Evolutionary conservation across 2,113 vertebrate genomes (phyloP).

Genomic region (Callorhinus ursinus): DNA sequence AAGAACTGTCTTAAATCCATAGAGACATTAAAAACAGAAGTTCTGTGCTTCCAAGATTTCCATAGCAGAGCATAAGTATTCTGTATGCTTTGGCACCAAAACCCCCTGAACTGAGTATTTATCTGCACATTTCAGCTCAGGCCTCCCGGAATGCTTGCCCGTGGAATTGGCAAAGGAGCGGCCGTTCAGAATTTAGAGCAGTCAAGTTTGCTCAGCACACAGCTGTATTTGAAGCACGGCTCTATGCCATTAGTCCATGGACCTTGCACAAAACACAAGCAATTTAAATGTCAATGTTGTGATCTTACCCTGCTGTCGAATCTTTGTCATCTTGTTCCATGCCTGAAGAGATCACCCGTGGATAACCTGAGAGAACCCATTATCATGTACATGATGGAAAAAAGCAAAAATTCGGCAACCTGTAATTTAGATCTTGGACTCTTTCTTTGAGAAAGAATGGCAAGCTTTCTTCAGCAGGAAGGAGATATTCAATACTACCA

Average conservation of each 20-base stretch:
- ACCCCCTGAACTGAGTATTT: conserved; percentile 53
- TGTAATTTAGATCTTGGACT: neutral
- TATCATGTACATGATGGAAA: neutral
- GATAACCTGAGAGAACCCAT: neutral
- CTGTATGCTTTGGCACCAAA: conserved; percentile 69
- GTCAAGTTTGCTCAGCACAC: neutral
- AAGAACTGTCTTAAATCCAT: conserved; percentile 61
- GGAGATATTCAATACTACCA: neutral
- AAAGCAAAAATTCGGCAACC: neutral
- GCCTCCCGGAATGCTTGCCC: conserved; percentile 54
- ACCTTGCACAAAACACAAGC: neutral
- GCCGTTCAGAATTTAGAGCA: neutral
- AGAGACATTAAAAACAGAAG: conserved; percentile 62
- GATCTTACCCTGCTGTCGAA: neutral
- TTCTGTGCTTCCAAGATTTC: conserved; percentile 55
- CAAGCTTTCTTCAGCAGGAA: neutral
- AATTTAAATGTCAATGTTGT: neutral
- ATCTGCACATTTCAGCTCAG: conserved; percentile 59
- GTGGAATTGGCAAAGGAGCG: neutral
- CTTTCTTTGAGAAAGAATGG: neutral
- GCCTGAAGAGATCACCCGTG: neutral
- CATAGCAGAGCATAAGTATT: neutral
- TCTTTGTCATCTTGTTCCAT: neutral
- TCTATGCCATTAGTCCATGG: neutral
- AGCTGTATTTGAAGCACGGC: neutral